Evolutionary conservation across 2,113 vertebrate genomes (phyloP), one percentile per base, ranked within the genome.

Genomic region (Melozone crissalis): DNA sequence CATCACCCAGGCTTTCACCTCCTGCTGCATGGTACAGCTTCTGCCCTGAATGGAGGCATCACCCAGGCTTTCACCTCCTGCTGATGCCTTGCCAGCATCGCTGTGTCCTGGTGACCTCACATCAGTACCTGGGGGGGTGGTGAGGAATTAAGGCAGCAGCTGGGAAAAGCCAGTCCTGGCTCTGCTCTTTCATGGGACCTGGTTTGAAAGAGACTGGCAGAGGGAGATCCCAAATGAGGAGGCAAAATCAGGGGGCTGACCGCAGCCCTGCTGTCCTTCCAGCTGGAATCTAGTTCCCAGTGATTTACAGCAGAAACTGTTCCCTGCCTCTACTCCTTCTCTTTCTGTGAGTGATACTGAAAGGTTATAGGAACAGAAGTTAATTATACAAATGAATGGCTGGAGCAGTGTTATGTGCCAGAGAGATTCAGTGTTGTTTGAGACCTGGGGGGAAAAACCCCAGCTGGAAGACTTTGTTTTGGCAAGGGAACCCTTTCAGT

Each of bases 141-240:
- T 15, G 22, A 71, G 76, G 72, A 92, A 84, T 89, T 90, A 35
- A 92, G 76, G 19, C 75, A 89, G 43, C 65, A 78, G 51, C 83
- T 81, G 51, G 57, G 61, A 86, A 49, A 72, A 93, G 35, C 61
- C 33, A 74, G 55, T 67, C 47, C 65, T 63, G 35, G 35, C 79
- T 69, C 54, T 0, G 2, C 49, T 80, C 28, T 66, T 85, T 3
- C 0, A 1, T 37, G 68, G 31, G 13, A 54, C 44, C 2, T 0
- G 0, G 15, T 52, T 89, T 86, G 0, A 9, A 46, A 52, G 71
- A 59, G 37, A 5, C 16, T 75, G 55, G 13, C 22, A 21, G 37
- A 46, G 15, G 24, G 57, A 37, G 17, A 63, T 87, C 7, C 27
- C 3, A 2, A 7, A 1, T 52, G 35, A 58, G 52, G 44, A 71